Evolutionary conservation across 2,888 invertebrate species (phyloP).

Genomic region (Chaitophorus viminalis): DNA sequence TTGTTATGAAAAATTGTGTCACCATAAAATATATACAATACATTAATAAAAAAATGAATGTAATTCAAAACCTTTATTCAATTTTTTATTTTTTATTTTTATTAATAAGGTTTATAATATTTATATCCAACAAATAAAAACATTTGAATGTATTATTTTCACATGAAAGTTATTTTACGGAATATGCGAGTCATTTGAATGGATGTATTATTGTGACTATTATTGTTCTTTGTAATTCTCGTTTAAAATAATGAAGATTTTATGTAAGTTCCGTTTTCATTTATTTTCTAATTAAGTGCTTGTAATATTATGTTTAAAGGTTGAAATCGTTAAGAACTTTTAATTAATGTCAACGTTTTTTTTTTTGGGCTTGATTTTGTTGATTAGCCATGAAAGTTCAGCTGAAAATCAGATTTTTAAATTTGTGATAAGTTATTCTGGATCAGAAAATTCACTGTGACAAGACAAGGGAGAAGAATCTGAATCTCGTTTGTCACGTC

Average conservation of each 20-base stretch:
- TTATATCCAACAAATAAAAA: background rate
- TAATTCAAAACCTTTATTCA: background rate
- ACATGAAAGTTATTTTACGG: background rate
- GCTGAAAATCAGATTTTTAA: slow-evolving; percentile 7
- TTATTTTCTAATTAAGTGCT: background rate
- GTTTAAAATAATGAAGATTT: background rate
- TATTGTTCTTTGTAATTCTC: background rate
- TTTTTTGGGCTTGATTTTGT: background rate
- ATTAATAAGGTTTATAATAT: background rate
- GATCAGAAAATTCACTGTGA: slow-evolving; percentile 23
- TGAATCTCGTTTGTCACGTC: slow-evolving; percentile 53
- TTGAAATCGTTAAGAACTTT: background rate
- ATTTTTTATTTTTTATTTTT: no score
- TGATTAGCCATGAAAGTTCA: background rate
- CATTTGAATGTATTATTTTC: background rate
- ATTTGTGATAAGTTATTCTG: slow-evolving; percentile 39
- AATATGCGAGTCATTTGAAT: background rate
- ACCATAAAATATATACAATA: background rate
- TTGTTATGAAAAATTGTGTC: background rate
- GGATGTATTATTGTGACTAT: background rate
- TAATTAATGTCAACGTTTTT: background rate
- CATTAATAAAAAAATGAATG: background rate
- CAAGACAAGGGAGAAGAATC: slow-evolving; percentile 18
- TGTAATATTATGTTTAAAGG: background rate
- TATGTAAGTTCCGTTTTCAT: background rate